Evolutionary conservation across 2,113 vertebrate species (phyloP).

Genomic region (Ia io): DNA sequence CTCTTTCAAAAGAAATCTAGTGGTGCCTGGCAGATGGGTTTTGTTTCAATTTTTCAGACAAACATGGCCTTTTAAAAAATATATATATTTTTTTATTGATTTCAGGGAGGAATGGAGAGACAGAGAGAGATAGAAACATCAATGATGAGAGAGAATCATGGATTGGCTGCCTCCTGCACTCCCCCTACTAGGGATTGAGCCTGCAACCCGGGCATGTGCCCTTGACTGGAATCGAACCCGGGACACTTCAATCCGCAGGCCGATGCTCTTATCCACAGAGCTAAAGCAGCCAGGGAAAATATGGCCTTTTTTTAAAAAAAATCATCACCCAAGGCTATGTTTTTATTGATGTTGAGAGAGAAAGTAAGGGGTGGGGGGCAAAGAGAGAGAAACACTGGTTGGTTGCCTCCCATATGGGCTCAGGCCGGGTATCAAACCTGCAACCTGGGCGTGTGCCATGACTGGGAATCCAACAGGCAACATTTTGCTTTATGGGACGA

Average conservation of each 20-base stretch:
- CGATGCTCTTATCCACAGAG: no score
- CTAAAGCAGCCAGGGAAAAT: no score
- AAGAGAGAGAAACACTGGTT: background rate
- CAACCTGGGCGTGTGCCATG: background rate
- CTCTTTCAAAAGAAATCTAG: slow-evolving; percentile 61
- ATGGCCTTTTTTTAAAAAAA: background rate
- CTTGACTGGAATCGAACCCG: no score
- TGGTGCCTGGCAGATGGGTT: slow-evolving; percentile 51
- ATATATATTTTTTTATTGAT: no score
- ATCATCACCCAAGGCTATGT: background rate
- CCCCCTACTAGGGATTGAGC: no score
- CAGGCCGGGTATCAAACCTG: background rate
- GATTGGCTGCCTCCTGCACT: no score
- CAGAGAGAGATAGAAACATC: no score
- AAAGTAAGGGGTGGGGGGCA: no score
- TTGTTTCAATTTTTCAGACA: slow-evolving; percentile 71
- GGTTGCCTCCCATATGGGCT: background rate
- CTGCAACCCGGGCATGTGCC: no score
- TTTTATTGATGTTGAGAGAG: background rate
- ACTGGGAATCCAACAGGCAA: background rate
- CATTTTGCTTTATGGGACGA: background rate
- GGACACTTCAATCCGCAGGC: no score
- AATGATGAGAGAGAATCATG: no score
- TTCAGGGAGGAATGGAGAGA: no score
- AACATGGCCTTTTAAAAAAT: slow-evolving; percentile 70